Percentiles rank a stretch among this genome's conserved stretches.
Evolutionary conservation across 1,140 invertebrate genomes (phyloP).

Genomic region (honey bee (Apis mellifera)): DNA sequence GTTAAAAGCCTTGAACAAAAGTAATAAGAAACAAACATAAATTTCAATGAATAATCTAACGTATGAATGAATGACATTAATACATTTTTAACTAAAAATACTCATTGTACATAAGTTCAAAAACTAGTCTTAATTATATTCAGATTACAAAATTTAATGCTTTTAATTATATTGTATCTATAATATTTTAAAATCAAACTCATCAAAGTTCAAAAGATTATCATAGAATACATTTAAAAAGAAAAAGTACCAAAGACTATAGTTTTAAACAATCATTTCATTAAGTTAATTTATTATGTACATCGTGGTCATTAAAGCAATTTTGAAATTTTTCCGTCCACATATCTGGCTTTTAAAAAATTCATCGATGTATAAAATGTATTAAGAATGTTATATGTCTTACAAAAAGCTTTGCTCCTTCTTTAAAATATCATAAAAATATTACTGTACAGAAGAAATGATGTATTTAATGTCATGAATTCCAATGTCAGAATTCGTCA

Average conservation of each 20-base stretch:
- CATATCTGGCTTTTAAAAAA: constrained; percentile 36
- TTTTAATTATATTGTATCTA: constrained; percentile 46
- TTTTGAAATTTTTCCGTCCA: constrained; percentile 61
- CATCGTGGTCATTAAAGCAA: constrained; percentile 40
- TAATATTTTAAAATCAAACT: constrained; percentile 33
- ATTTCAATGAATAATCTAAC: constrained; percentile 21
- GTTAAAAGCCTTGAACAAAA: constrained; percentile 11
- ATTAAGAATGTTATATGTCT: constrained; percentile 22
- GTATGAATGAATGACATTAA: constrained; percentile 2
- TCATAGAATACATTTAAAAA: constrained; percentile 6
- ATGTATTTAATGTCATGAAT: background rate
- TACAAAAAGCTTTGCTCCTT: constrained; percentile 37
- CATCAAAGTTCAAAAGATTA: constrained; percentile 41
- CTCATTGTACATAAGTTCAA: constrained; percentile 63
- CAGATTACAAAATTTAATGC: constrained; percentile 32
- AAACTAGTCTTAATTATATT: constrained; percentile 39
- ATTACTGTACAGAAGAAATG: constrained; percentile 40
- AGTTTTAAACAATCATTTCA: constrained; percentile 1
- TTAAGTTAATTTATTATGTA: constrained; percentile 15
- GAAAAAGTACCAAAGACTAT: background rate
- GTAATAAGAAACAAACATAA: constrained; percentile 16
- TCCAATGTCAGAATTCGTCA: constrained; percentile 6
- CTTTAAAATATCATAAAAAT: constrained; percentile 25
- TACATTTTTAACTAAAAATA: constrained; percentile 47
- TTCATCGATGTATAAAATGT: constrained; percentile 43